Conservation (phyloP, 37 sponge, comb jelly and placozoan species). For the Dysidea cf. avara region DNA sequence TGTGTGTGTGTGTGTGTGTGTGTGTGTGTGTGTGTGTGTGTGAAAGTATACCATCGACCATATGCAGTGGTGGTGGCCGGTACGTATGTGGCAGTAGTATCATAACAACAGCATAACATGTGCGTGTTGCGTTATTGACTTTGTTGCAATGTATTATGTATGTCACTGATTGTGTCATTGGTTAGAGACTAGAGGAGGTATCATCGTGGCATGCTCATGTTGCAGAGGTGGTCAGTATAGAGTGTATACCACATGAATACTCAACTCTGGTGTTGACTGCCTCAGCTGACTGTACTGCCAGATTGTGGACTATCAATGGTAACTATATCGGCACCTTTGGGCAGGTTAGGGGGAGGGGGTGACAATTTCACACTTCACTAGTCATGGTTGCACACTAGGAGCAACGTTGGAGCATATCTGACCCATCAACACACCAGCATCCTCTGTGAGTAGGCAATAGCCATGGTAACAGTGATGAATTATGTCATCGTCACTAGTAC, state of each 20-base stretch:
- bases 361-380: not conserved
- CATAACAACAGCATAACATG: too few species aligned
- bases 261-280: constrained; percentile 68
- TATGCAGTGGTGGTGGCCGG: too few species aligned
- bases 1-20: too few species aligned
- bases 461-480: not conserved
- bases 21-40: too few species aligned
- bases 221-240: constrained; percentile 69
- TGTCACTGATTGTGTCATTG: constrained; percentile 5
- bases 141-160: not conserved
- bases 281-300: constrained; percentile 81
- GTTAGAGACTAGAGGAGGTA: constrained; percentile 1
- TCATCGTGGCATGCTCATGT: constrained; percentile 75
- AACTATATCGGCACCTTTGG: constrained; percentile 95
- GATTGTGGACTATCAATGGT: constrained; percentile 88
- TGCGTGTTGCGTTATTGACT: too few species aligned
- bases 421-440: not conserved
- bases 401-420: not conserved
- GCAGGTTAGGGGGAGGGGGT: constrained; percentile 46
- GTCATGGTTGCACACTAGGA: too few species aligned
- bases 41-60: too few species aligned
- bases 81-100: too few species aligned
- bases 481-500: constrained; percentile 1
- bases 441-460: not conserved
- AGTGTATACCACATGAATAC: constrained; percentile 46